Conservation (phyloP, 2,113 vertebrate species). For the Pan troglodytes region NHGRI_mPanTro3-v2.1_pri NC_072398.2:131920001-131920500, state of each 20-base stretch:
- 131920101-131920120: not conserved
- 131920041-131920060: conserved; percentile 24
- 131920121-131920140: not conserved
- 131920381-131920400: not conserved
- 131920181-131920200: not conserved
- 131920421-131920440: not conserved
- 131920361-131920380: not conserved
- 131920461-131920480: not conserved
- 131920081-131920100: not conserved
- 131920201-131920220: not conserved
- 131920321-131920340: not conserved
- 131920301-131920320: not conserved
- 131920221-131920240: not conserved
- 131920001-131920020: not conserved
- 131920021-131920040: not conserved
- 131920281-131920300: not conserved
- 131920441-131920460: not conserved
- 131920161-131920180: not conserved
- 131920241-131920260: not conserved
- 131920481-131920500: not conserved
- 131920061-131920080: conserved; percentile 10
- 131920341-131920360: not conserved
- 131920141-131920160: conserved; percentile 4
- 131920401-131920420: not conserved
- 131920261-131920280: not conserved